Conservation (phyloP, 2,888 invertebrate species). For the Chloroclystis v-ata region DNA sequence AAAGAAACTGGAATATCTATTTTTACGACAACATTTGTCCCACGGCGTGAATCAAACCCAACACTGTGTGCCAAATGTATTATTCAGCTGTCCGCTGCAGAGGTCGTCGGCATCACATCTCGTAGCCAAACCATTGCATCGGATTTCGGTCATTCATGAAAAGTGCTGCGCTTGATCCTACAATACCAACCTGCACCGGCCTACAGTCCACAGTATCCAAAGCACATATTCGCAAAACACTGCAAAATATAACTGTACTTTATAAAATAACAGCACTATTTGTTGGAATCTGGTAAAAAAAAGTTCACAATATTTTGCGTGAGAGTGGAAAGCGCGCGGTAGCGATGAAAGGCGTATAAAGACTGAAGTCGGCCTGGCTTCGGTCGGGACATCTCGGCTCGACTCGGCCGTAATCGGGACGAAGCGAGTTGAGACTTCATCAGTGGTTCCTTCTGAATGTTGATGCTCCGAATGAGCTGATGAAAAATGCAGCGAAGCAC, state of each 20-base stretch:
- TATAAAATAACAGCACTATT: slow-evolving; percentile 46
- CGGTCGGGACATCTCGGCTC: slow-evolving; percentile 31
- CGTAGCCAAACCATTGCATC: neutral
- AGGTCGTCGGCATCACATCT: neutral
- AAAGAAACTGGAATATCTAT: no score
- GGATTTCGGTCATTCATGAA: neutral
- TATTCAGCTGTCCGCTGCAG: no score
- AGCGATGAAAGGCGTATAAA: slow-evolving; percentile 41
- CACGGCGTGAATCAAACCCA: no score
- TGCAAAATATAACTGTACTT: slow-evolving; percentile 26
- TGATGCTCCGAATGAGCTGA: slow-evolving; percentile 34
- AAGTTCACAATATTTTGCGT: slow-evolving; percentile 55
- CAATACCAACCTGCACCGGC: slow-evolving; percentile 37
- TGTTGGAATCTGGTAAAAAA: slow-evolving; percentile 40
- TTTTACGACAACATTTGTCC: no score
- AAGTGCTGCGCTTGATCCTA: slow-evolving; percentile 4
- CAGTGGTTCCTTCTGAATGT: slow-evolving; percentile 36
- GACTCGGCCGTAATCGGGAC: slow-evolving; percentile 21
- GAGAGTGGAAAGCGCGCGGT: slow-evolving; percentile 39
- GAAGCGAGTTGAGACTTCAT: slow-evolving; percentile 23
- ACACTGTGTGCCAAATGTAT: no score
- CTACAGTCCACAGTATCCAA: slow-evolving; percentile 43
- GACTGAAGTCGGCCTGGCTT: slow-evolving; percentile 43
- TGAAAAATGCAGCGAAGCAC: slow-evolving; percentile 46
- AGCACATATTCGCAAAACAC: slow-evolving; percentile 48